Evolutionary conservation across 2,797 vertebrate genomes (phyloP).

Genomic region (Clarias platycephalus): DNA sequence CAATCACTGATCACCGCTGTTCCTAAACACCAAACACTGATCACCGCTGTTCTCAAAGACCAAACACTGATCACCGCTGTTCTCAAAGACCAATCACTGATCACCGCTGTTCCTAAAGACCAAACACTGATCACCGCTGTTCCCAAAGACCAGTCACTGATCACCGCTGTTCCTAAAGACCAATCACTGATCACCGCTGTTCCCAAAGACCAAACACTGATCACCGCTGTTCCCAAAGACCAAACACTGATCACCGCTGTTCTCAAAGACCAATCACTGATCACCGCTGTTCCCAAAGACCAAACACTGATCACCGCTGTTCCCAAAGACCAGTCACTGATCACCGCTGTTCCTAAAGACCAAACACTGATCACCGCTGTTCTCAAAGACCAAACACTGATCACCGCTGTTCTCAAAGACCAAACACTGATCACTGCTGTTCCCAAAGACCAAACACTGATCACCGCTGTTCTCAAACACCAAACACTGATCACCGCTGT

Average conservation of each 20-base stretch:
- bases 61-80: neutral
- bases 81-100: neutral
- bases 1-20: too few relatives aligned
- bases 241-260: neutral
- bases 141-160: neutral
- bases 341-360: fast-evolving
- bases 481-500: neutral
- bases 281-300: neutral
- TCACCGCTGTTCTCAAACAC: neutral
- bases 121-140: neutral
- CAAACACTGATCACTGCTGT: neutral
- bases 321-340: fast-evolving
- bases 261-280: neutral
- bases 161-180: neutral
- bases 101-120: neutral
- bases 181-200: neutral
- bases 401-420: neutral
- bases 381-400: neutral
- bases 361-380: neutral
- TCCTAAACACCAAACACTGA: neutral
- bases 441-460: neutral
- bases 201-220: neutral
- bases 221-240: neutral
- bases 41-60: neutral
- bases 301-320: neutral